Base-by-base conservation (phyloP, 1,140 invertebrate species). In the Rhyzopertha dominica region DNA sequence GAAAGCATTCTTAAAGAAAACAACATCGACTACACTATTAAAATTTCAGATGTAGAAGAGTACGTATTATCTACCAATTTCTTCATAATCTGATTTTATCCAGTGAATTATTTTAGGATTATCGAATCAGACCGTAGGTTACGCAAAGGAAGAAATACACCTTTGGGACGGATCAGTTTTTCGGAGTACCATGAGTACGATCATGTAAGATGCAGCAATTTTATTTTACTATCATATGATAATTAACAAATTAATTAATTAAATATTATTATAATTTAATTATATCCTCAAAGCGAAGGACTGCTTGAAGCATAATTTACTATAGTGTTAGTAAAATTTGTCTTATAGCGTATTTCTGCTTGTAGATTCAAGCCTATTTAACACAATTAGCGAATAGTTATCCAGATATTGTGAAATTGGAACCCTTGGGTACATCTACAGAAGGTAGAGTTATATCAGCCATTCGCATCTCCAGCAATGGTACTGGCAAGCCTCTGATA, bases 371-470 rank as follows among this genome's bases (percentile, higher is more conserved):
- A 30, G 41, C 43, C 4, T 77, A 74, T 54, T 43, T 77, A 10
- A 51, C 63, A 18, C 43, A 58, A 4, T 14, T 78, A 8, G 67
- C 67, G 3, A 53, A 46, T n/a, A 59, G 62, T 20, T 63, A 77
- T 46, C 63, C 73, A 2, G 53, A 71, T 9, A 43, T 75, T 12
- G 70, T 73, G 4, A 60, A 54, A 3, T 34, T 76, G 1, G 57
- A 74, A 31, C 58, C 47, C 2, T 63, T 83, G 30, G 81, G 80
- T 2, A 68, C 72, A 37, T 76, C 76, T 5, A 74, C 67, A 77
- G 85, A 69, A 79, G 74, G 43, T 35, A 77, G 40, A 51, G 72
- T 22, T 52, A 66, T 55, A 16, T 19, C 30, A 3, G 10, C 53
- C 7, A 24, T 61, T n/a, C 47, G 40, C 20, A 55, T 60, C 10